Evolutionary conservation across 2,797 vertebrate species (phyloP).

Genomic region (Hydrocynus forskahlii): DNA sequence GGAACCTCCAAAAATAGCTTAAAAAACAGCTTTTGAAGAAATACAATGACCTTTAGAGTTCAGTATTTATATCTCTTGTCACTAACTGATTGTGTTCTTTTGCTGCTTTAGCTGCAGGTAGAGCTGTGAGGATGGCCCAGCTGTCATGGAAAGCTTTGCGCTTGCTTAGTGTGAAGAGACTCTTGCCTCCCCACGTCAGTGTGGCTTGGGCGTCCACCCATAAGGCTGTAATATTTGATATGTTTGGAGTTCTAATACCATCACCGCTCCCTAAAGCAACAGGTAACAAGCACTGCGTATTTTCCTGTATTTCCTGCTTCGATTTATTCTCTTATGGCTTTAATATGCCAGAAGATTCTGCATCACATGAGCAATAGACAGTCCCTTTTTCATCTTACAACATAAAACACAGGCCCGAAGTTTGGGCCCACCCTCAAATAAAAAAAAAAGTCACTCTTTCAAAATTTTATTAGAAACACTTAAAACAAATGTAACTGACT

Average conservation of each 20-base stretch:
- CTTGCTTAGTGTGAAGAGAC: background rate
- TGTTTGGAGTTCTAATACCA: slow-evolving; percentile 76
- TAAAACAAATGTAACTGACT: too few relatives aligned
- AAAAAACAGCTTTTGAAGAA: too few relatives aligned
- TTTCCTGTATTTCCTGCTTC: too few relatives aligned
- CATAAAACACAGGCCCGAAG: too few relatives aligned
- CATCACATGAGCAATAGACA: background rate
- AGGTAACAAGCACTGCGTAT: too few relatives aligned
- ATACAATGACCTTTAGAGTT: background rate
- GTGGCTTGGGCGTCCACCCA: slow-evolving; percentile 48
- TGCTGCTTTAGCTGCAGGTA: background rate
- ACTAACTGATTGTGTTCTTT: background rate
- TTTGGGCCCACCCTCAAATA: too few relatives aligned
- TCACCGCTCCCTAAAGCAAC: slow-evolving; percentile 69
- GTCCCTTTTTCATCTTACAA: background rate
- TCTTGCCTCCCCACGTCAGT: background rate
- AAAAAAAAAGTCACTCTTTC: too few relatives aligned
- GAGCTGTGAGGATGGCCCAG: background rate
- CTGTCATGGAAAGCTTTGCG: background rate
- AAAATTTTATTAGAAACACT: too few relatives aligned
- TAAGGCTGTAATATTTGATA: slow-evolving; percentile 80
- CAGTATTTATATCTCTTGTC: background rate
- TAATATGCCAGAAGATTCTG: background rate
- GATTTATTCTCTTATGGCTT: background rate
- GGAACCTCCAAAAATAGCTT: too few relatives aligned